Conservation (phyloP, 2,888 invertebrate species). For the Hyalella azteca region DNA sequence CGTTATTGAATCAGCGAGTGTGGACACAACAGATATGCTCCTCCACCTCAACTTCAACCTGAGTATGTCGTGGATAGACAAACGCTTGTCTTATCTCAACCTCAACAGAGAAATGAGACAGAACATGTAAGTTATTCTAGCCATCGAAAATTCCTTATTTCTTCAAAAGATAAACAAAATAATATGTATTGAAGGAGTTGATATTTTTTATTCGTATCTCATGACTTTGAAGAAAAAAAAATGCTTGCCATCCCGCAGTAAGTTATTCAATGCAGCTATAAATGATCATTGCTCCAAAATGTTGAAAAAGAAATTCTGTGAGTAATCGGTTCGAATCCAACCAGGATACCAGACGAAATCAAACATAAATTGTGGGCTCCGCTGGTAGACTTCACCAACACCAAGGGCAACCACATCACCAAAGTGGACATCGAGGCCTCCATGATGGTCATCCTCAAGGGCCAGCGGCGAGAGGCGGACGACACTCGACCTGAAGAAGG, state of each 20-base stretch:
- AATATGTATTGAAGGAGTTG: background rate
- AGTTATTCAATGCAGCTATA: no score
- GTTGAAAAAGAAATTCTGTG: no score
- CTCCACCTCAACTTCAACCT: conserved; percentile 52
- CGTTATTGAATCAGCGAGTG: conserved; percentile 49
- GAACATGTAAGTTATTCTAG: conserved; percentile 42
- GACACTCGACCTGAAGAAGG: conserved; percentile 48
- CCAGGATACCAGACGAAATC: conserved; percentile 46
- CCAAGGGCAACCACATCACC: conserved; percentile 53
- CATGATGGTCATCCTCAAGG: conserved; percentile 49
- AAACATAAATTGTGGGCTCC: conserved; percentile 48
- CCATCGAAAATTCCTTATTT: background rate
- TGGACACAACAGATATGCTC: conserved; percentile 51
- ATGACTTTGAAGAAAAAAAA: no score
- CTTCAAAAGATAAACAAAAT: background rate
- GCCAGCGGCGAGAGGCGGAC: conserved; percentile 39
- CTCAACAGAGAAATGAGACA: conserved; percentile 50
- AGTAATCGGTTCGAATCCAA: background rate
- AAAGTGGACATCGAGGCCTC: conserved; percentile 48
- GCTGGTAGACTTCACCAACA: conserved; percentile 53
- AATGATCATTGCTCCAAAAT: no score
- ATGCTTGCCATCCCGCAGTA: no score
- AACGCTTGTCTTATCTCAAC: conserved; percentile 47
- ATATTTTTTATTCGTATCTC: no score
- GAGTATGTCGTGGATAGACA: conserved; percentile 49